phyloP scores from a whole-genome alignment of 2,113 vertebrate species.

The Alaudala cheleensis region DNA sequence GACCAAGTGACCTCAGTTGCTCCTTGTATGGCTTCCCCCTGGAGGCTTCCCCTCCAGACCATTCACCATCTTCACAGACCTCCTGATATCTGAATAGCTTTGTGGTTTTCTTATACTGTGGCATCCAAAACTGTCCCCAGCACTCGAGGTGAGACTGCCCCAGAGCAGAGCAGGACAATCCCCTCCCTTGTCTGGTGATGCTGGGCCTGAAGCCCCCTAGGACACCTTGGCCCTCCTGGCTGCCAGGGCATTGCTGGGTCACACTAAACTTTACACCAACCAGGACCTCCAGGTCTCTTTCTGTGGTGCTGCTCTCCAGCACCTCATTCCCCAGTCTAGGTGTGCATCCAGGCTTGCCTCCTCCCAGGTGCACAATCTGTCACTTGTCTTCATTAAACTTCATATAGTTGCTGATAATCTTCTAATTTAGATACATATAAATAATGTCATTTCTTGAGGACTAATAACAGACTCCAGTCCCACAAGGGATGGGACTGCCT shows the following conservation, averaged over 20 bases:
- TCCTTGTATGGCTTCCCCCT: neutral
- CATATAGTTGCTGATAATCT: neutral
- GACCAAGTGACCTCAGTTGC: neutral
- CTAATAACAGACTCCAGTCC: neutral
- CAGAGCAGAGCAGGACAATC: neutral
- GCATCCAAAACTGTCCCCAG: neutral
- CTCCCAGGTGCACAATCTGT: neutral
- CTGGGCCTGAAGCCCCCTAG: neutral
- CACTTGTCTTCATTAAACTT: neutral
- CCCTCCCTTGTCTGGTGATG: accelerated
- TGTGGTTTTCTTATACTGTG: neutral
- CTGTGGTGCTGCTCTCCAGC: accelerated
- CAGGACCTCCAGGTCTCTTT: neutral
- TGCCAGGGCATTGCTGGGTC: neutral
- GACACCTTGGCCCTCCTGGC: neutral
- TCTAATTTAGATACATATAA: neutral
- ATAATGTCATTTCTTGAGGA: neutral
- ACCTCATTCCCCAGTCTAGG: neutral
- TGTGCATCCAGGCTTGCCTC: neutral
- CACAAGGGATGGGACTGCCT: neutral
- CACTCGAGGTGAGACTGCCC: accelerated
- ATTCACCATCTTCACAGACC: neutral
- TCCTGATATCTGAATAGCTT: neutral
- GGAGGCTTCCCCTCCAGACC: neutral
- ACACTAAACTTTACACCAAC: accelerated